phyloP scores from a whole-genome alignment of 2,113 vertebrate genomes.

The Arvicanthis niloticus region DNA sequence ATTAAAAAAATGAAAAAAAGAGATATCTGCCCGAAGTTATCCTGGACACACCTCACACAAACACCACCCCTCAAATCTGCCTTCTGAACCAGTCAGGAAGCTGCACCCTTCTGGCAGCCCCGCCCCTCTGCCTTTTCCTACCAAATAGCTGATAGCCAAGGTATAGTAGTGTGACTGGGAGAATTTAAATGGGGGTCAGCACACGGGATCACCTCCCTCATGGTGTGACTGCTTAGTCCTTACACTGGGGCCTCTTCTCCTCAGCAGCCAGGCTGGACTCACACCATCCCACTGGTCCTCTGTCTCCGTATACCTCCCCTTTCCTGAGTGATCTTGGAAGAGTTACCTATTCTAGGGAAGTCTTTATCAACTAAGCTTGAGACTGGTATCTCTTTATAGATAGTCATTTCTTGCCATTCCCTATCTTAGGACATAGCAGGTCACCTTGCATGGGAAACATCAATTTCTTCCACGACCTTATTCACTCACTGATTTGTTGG shows the following conservation, averaged over 20 bases:
- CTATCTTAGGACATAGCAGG: neutral
- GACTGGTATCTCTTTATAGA: neutral
- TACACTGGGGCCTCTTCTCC: neutral
- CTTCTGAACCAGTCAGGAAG: neutral
- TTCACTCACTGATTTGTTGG: neutral
- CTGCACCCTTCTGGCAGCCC: neutral
- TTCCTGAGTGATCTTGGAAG: neutral
- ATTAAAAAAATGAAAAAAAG: neutral
- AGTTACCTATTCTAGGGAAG: neutral
- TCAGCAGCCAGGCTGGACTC: neutral
- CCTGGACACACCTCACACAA: no score
- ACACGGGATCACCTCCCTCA: fast-evolving
- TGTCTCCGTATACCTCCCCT: neutral
- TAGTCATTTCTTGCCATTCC: neutral
- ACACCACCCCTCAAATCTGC: neutral
- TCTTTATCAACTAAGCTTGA: neutral
- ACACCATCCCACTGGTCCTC: neutral
- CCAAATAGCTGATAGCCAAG: neutral
- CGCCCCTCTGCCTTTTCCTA: neutral
- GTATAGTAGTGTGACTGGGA: neutral
- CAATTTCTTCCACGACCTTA: neutral
- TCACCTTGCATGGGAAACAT: neutral
- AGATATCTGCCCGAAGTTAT: neutral
- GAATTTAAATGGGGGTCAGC: neutral
- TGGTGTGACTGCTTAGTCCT: neutral